Percentiles rank a stretch among this genome's conserved stretches.
phyloP scores from a whole-genome alignment of 2,888 invertebrate species.

The Drosophila borealis region DNA sequence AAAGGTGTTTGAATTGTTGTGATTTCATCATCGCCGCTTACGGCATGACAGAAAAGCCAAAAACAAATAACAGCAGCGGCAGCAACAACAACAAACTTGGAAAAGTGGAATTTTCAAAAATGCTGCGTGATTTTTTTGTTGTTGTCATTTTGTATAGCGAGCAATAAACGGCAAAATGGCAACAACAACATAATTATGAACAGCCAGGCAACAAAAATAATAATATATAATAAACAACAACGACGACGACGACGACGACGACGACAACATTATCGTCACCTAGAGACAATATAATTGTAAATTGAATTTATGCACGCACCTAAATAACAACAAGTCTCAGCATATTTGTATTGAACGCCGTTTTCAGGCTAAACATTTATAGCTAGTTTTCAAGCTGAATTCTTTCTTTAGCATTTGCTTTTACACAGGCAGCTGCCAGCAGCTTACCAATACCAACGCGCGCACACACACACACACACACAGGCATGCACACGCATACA shows the following conservation, averaged over 20 bases:
- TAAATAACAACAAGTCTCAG: conserved; percentile 38
- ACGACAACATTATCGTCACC: conserved; percentile 79
- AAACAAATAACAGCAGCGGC: conserved; percentile 49
- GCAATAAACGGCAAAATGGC: conserved; percentile 47
- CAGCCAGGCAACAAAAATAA: conserved; percentile 30
- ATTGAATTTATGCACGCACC: conserved; percentile 69
- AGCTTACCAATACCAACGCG: conserved; percentile 7
- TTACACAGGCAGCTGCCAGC: conserved; percentile 16
- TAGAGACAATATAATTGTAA: conserved; percentile 77
- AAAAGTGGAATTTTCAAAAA: conserved; percentile 77
- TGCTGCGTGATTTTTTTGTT: conserved; percentile 32
- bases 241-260: conserved; percentile 12
- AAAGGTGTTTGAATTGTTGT: conserved; percentile 81
- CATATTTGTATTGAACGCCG: conserved; percentile 5
- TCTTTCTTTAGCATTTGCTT: not conserved
- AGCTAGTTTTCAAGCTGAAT: conserved; percentile 14
- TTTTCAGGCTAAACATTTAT: conserved; percentile 17
- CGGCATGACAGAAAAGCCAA: conserved; percentile 76
- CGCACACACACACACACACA: not conserved
- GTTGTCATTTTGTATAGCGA: conserved; percentile 37
- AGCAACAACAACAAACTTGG: conserved; percentile 53
- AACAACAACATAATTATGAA: conserved; percentile 75
- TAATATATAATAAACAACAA: conserved; percentile 54
- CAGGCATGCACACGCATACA: not conserved
- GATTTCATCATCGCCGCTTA: conserved; percentile 79